Percentiles rank a stretch among this genome's conserved stretches.
Conservation (phyloP, 2,113 vertebrate genomes). For the Cyanoramphus novaezelandiae region DNA sequence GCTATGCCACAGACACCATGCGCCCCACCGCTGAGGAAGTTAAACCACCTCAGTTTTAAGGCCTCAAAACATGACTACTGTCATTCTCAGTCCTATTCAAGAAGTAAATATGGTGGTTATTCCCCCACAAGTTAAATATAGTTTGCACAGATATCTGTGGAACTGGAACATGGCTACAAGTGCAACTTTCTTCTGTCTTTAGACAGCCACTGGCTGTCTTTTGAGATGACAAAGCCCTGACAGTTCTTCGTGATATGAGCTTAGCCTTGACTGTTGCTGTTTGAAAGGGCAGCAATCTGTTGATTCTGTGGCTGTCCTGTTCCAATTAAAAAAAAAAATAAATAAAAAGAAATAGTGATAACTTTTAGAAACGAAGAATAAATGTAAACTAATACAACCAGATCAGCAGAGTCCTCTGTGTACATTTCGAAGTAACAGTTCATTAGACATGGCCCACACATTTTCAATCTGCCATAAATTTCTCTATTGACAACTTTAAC, state of each 20-base stretch:
- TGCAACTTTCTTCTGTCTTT: neutral
- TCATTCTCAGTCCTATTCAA: neutral
- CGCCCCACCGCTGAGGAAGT: accelerated
- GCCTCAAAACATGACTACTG: neutral
- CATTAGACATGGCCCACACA: neutral
- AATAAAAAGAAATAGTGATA: neutral
- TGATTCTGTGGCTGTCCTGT: neutral
- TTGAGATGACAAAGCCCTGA: neutral
- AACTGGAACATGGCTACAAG: neutral
- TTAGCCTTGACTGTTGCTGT: neutral
- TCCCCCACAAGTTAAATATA: neutral
- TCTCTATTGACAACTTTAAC: neutral
- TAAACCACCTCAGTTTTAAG: neutral
- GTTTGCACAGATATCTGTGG: neutral
- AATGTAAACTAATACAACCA: neutral
- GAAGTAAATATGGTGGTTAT: neutral
- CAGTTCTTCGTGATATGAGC: neutral
- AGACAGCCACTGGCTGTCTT: neutral
- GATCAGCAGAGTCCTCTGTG: neutral
- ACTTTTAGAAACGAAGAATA: neutral
- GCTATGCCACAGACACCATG: accelerated
- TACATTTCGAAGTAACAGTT: neutral
- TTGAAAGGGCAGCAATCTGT: neutral
- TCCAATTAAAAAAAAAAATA: neutral
- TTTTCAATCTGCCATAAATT: neutral